Evolutionary conservation across 2,113 vertebrate genomes (phyloP).

Genomic region (Rhipidura dahli): DNA sequence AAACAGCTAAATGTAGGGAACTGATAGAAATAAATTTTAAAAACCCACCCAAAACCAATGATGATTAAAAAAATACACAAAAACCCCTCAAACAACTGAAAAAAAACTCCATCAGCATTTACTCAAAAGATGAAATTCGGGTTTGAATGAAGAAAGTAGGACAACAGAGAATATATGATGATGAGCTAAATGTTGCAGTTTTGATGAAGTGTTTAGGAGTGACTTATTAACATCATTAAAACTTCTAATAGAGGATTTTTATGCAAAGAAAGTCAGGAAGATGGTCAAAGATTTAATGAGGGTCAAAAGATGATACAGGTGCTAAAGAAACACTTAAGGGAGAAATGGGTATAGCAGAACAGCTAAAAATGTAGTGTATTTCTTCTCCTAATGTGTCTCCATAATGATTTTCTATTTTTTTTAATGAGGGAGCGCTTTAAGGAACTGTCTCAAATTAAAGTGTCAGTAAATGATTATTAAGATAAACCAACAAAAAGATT

Average conservation of each 20-base stretch:
- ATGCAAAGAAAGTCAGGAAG: neutral
- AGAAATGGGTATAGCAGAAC: neutral
- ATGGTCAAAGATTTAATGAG: neutral
- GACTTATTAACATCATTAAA: neutral
- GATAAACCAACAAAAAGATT: neutral
- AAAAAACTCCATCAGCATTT: neutral
- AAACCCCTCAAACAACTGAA: rapidly evolving
- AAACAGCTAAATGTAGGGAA: neutral
- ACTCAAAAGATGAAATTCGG: neutral
- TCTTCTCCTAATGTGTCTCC: neutral
- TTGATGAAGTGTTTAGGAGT: neutral
- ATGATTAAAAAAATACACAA: neutral
- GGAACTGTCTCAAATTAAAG: neutral
- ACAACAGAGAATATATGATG: neutral
- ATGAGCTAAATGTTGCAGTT: neutral
- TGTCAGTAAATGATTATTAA: neutral
- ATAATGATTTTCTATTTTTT: neutral
- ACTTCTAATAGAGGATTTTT: neutral
- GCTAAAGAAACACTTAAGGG: neutral
- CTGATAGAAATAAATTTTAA: neutral
- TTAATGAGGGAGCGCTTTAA: neutral
- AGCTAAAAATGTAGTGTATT: neutral
- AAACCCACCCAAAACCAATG: neutral
- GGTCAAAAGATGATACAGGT: neutral
- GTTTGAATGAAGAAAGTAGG: neutral